A percentile compares a stretch with the other conserved stretches of the same genome.
Evolutionary conservation across 2,113 vertebrate genomes (phyloP).

Genomic region (Thunnus maccoyii): DNA sequence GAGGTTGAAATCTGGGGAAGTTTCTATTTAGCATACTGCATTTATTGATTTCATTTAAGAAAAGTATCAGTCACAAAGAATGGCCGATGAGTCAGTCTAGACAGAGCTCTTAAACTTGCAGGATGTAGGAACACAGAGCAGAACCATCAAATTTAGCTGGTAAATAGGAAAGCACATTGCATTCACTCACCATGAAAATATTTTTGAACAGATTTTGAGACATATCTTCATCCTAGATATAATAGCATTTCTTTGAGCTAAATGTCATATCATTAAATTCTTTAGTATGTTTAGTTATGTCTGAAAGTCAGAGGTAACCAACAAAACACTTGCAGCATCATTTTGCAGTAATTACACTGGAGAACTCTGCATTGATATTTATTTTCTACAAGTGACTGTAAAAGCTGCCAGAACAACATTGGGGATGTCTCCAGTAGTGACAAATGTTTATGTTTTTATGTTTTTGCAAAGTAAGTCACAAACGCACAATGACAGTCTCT

Average conservation of each 20-base stretch:
- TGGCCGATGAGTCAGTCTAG: not conserved
- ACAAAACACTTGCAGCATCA: slow-evolving; percentile 8
- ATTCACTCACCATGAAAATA: not conserved
- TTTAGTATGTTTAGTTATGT: slow-evolving; percentile 1
- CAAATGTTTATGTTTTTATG: slow-evolving; percentile 58
- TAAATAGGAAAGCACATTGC: not conserved
- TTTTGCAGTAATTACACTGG: slow-evolving; percentile 47
- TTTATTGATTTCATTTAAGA: slow-evolving; percentile 17
- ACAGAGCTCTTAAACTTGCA: slow-evolving; percentile 2
- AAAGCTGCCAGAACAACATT: slow-evolving; percentile 45
- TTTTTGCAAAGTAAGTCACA: slow-evolving; percentile 45
- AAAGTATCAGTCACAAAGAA: not conserved
- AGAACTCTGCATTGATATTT: slow-evolving; percentile 33
- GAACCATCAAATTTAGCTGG: not conserved
- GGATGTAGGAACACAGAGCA: not conserved
- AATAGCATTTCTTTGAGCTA: not conserved
- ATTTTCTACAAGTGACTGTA: slow-evolving; percentile 30
- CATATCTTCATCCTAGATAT: not conserved
- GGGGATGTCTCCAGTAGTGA: slow-evolving; percentile 45
- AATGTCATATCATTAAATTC: slow-evolving; percentile 9
- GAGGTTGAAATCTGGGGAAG: not conserved
- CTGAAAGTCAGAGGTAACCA: not conserved
- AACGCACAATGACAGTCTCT: slow-evolving; percentile 51
- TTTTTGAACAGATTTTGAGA: not conserved
- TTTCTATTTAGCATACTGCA: not conserved